Conservation (phyloP, 92 coral and sea anemone genomes). For the Chrysogorgia sp. region DNA sequence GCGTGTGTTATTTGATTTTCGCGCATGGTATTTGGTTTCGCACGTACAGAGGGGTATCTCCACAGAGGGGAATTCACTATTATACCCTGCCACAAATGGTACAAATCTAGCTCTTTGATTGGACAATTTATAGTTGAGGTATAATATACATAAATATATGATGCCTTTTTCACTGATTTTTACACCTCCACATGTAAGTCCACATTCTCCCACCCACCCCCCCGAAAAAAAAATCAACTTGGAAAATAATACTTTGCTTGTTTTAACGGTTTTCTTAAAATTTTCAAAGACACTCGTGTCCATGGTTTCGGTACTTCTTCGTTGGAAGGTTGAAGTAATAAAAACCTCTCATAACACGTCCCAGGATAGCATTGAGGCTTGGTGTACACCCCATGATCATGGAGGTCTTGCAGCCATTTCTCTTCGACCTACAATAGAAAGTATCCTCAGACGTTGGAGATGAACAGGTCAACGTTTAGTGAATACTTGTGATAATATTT, state of each 20-base stretch:
- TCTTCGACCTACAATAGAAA: conserved; percentile 27
- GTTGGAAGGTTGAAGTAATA: conserved; percentile 83
- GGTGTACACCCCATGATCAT: background rate
- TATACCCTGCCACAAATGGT: too few species aligned
- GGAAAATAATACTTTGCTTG: conserved; percentile 2
- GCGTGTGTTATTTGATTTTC: too few species aligned
- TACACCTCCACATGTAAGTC: too few species aligned
- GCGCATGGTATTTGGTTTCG: too few species aligned
- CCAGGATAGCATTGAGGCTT: conserved; percentile 56
- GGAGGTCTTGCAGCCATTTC: conserved; percentile 38
- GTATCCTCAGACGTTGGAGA: background rate
- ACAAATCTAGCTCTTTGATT: too few species aligned
- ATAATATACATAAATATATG: too few species aligned
- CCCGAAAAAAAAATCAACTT: background rate
- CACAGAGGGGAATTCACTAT: too few species aligned
- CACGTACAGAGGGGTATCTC: too few species aligned
- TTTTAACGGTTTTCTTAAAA: conserved; percentile 61
- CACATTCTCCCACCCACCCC: too few species aligned
- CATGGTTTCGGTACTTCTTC: conserved; percentile 78
- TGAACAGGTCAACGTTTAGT: background rate
- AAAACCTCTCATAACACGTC: conserved; percentile 75
- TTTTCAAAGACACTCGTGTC: conserved; percentile 71
- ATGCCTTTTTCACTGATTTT: too few species aligned
- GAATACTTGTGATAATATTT: background rate
- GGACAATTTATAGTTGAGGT: too few species aligned